Conservation (phyloP, 2,888 invertebrate genomes). For the Eudemis profundana region DNA sequence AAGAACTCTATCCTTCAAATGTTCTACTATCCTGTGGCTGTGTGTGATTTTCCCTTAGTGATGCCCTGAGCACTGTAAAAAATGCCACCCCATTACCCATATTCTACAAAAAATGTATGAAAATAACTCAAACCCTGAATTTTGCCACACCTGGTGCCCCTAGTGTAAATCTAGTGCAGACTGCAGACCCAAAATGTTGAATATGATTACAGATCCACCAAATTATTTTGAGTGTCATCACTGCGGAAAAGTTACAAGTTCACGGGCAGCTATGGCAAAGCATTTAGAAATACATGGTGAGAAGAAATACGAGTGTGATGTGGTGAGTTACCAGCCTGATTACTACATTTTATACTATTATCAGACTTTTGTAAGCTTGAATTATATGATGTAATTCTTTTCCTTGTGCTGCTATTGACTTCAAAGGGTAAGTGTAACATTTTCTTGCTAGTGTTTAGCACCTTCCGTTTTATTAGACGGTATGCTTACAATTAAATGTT, state of each 20-base stretch:
- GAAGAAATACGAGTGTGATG: slow-evolving; percentile 88
- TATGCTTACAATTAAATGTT: too few relatives aligned
- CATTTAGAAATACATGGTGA: slow-evolving; percentile 88
- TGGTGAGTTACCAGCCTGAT: slow-evolving; percentile 72
- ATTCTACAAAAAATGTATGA: too few relatives aligned
- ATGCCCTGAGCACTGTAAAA: too few relatives aligned
- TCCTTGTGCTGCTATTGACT: slow-evolving; percentile 51
- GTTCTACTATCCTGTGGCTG: too few relatives aligned
- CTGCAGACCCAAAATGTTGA: neutral
- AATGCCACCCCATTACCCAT: too few relatives aligned
- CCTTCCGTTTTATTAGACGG: slow-evolving; percentile 43
- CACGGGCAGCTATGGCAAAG: slow-evolving; percentile 91
- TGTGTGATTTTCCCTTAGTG: too few relatives aligned
- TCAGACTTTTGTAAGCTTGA: slow-evolving; percentile 31
- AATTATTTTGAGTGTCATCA: slow-evolving; percentile 89
- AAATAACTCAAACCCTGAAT: too few relatives aligned
- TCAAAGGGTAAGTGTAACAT: slow-evolving; percentile 54
- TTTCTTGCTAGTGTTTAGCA: slow-evolving; percentile 9
- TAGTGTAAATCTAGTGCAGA: too few relatives aligned
- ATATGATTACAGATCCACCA: slow-evolving; percentile 79
- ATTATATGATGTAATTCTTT: slow-evolving; percentile 43
- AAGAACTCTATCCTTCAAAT: too few relatives aligned
- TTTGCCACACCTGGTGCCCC: too few relatives aligned
- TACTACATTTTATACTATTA: too few relatives aligned
- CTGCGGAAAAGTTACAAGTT: slow-evolving; percentile 90